Evolutionary conservation across 2,797 vertebrate genomes (phyloP), one percentile per base, ranked within the genome.

Genomic region (Characodon lateralis): DNA sequence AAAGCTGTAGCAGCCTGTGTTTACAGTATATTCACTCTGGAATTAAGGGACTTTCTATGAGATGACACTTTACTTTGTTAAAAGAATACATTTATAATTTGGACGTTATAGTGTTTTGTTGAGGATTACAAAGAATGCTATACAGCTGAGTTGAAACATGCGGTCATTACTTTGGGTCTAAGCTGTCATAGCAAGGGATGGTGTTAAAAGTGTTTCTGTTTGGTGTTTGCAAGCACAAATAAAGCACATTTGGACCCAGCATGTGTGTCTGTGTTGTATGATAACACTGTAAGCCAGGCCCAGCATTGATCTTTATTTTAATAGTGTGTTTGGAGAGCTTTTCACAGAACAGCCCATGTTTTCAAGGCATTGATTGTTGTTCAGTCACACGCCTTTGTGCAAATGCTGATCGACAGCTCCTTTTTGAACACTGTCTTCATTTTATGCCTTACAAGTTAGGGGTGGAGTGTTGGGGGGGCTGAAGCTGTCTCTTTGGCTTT

Each of bases 371-470:
- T 87, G 88, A 91, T 90, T 84, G 89, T 90, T 72, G 76, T 55
- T 55, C 86, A 78, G 78, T 78, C 77, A 56, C 72, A 74, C 55
- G 70, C 79, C 66, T 85, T 82, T 79, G 82, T 85, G 73, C 77
- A 87, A 92, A 92, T 90, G 77, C 87, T 93, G 89, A 94, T 89
- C 83, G 92, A 88, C 91, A 82, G 90, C 79, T 79, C 72, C 78
- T 68, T 84, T 82, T 87, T 79, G 26, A 88, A 83, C 51, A 79
- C 82, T 73, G 81, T 86, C 83, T 87, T 86, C 53, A 5, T 88
- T 35, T 90, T 81, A 79, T 82, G 76, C 81, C 78, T 76, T 77
- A 59, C 79, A 85, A 88, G 80, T 86, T 79, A 31, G 28, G 71
- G 5, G 24, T 18, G 18, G 51, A n/a, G 71, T 43, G 43, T 46